Conservation (phyloP, 2,797 vertebrate species). For the Gallinago solitaria region DNA sequence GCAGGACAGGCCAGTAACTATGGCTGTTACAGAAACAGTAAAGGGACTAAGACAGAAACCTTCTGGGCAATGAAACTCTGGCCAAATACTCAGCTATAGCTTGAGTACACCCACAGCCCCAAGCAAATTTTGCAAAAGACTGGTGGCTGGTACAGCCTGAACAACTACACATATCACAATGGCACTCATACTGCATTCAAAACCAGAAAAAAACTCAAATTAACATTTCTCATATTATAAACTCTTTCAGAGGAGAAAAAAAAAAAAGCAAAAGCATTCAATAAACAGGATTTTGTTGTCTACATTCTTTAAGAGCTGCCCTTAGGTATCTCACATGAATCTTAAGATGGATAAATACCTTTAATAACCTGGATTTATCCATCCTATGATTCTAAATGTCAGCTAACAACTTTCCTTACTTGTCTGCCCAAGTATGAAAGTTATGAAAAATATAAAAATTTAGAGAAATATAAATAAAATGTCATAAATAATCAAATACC, state of each 20-base stretch:
- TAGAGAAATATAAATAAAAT: background rate
- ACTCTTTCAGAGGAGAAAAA: background rate
- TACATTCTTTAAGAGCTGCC: background rate
- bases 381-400: background rate
- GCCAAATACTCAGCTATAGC: background rate
- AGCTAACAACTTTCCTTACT: background rate
- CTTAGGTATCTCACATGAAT: rapidly evolving
- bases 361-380: background rate
- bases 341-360: background rate
- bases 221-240: background rate
- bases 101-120: background rate
- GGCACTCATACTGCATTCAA: rapidly evolving
- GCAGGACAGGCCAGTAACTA: background rate
- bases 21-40: background rate
- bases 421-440: background rate
- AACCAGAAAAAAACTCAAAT: background rate
- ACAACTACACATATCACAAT: rapidly evolving
- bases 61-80: background rate
- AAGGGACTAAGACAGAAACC: background rate
- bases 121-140: background rate
- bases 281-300: background rate
- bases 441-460: background rate
- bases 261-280: background rate
- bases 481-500: background rate
- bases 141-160: background rate